A percentile compares a stretch with the other conserved stretches of the same genome.
Evolutionary conservation across 2,113 vertebrate genomes (phyloP).

Genomic region (Anguilla japonica): DNA sequence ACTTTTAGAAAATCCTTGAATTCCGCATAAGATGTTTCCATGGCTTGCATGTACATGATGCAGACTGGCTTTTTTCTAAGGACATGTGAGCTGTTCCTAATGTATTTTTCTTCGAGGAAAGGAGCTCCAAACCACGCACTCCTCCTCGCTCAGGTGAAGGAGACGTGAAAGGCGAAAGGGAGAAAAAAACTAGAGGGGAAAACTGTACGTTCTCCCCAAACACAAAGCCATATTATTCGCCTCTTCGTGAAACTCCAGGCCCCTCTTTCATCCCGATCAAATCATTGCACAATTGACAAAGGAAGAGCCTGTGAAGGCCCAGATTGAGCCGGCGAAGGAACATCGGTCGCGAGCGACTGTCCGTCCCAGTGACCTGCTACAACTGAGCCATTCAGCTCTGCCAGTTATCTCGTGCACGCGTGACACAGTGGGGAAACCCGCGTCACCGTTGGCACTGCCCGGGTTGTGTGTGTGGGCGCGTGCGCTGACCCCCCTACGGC

Average conservation of each 20-base stretch:
- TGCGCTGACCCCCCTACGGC: background rate
- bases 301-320: background rate
- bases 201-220: slow-evolving; percentile 5
- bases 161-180: slow-evolving; percentile 29
- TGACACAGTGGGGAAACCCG: background rate
- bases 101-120: background rate
- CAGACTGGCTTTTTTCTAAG: background rate
- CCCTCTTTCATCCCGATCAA: background rate
- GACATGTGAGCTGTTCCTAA: background rate
- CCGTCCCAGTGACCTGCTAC: background rate
- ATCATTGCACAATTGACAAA: slow-evolving; percentile 2
- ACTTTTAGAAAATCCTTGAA: background rate
- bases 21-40: background rate
- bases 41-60: background rate
- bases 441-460: background rate
- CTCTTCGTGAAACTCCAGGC: background rate
- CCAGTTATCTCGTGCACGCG: background rate
- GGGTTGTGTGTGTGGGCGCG: background rate
- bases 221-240: slow-evolving; percentile 54
- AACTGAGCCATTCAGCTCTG: slow-evolving; percentile 2
- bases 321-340: background rate
- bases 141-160: background rate
- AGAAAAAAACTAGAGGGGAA: slow-evolving; percentile 35
- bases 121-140: background rate
- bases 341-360: background rate